Evolutionary conservation across 2,113 vertebrate species (phyloP).

Genomic region (Callipepla californica): DNA sequence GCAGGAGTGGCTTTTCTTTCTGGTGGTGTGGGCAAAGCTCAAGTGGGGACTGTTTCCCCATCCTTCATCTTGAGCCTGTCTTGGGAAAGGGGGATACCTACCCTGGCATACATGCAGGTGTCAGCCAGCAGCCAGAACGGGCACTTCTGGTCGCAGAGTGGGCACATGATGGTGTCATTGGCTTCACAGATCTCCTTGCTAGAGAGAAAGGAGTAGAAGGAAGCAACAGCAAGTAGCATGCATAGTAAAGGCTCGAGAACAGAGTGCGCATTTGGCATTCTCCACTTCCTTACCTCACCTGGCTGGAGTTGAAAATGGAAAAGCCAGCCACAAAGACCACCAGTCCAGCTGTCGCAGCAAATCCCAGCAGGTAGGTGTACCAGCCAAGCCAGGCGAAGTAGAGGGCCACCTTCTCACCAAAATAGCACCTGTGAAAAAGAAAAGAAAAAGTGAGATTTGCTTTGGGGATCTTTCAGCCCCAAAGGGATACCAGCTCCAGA

Average conservation of each 20-base stretch:
- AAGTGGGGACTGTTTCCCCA: not conserved
- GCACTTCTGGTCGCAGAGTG: conserved; percentile 85
- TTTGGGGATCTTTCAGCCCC: not conserved
- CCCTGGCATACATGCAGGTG: conserved; percentile 91
- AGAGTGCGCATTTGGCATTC: accelerated
- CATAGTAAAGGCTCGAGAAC: accelerated
- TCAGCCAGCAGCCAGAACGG: conserved; percentile 84
- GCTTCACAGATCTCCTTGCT: conserved; percentile 93
- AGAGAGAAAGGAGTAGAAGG: not conserved
- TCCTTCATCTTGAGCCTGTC: not conserved
- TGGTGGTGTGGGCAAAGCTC: accelerated
- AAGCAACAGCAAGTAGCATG: not conserved
- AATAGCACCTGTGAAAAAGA: conserved; percentile 81
- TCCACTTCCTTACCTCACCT: conserved; percentile 85
- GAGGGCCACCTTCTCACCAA: conserved; percentile 93
- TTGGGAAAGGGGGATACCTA: not conserved
- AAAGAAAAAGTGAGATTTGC: not conserved
- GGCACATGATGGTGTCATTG: conserved; percentile 85
- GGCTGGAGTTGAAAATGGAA: conserved; percentile 82
- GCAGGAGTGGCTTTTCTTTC: not conserved
- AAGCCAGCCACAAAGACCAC: conserved; percentile 84
- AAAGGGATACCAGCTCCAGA: not conserved
- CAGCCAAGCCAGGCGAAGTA: conserved; percentile 94
- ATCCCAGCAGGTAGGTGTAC: conserved; percentile 88
- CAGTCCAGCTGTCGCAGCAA: conserved; percentile 80